Evolutionary conservation across 2,797 vertebrate species (phyloP), one percentile per base, ranked within the genome.

Genomic region (Typhlichthys subterraneus): DNA sequence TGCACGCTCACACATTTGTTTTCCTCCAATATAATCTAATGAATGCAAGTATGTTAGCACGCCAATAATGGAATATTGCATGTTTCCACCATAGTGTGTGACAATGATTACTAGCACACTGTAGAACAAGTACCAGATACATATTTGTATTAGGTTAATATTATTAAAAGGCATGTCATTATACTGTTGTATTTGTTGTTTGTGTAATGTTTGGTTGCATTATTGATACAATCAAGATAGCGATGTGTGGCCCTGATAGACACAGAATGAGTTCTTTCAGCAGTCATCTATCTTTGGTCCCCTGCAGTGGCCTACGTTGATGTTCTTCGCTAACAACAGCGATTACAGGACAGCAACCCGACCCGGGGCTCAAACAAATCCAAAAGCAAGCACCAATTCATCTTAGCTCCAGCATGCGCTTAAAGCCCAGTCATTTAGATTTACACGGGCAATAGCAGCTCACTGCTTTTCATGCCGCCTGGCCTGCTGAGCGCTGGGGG

Each of bases 291-390:
- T 38, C 8, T 45, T 67, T 45, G 2, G 29, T 45, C 9, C 53
- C 4, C 57, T 70, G 12, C 17, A 63, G 4, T 50, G 15, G 33
- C 42, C 23, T 13, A 65, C 14, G 12, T 60, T n/a, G 11, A 55
- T 64, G 31, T 61, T 58, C 13, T 31, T 19, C 42, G 38, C 45
- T 14, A 58, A 58, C 15, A 65, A 38, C 29, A 52, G 12, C 31
- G 53, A 49, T 31, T 71, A 59, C 59, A 49, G 46, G 31, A 47
- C 63, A 19, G 45, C 56, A 45, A 45, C n/a, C 17, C 47, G 49
- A 61, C 69, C 69, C 7, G 12, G 31, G 57, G 53, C 23, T 0
- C 61, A 67, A 63, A 61, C 70, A 68, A 38, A 42, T 42, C 38
- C 38, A 42, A 42, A 7, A 42, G 7, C 38, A 42, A 60, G 14